Evolutionary conservation across 2,797 vertebrate species (phyloP).

Genomic region (Acropternis orthonyx): DNA sequence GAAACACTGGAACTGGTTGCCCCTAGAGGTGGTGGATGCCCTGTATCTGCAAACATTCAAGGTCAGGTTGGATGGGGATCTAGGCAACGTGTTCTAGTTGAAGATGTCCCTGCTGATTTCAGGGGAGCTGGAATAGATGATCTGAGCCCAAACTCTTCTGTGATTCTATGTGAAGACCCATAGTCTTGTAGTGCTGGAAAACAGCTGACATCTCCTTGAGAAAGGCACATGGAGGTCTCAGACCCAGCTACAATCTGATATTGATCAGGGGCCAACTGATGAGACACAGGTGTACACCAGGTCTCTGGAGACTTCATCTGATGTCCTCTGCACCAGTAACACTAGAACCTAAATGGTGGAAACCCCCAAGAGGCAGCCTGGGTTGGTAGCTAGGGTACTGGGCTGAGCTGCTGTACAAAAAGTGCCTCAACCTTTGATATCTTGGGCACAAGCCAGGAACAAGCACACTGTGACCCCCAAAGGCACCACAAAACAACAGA

Average conservation of each 20-base stretch:
- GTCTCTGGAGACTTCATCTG: background rate
- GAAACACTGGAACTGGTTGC: background rate
- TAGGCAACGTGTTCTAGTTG: background rate
- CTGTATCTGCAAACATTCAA: background rate
- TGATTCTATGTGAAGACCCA: background rate
- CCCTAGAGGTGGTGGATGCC: background rate
- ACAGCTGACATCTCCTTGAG: background rate
- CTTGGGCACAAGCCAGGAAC: background rate
- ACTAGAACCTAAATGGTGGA: background rate
- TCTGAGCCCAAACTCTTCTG: background rate
- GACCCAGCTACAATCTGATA: background rate
- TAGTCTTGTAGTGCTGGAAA: background rate
- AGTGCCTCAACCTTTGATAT: background rate
- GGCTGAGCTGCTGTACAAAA: background rate
- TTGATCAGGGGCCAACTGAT: background rate
- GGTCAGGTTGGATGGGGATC: background rate
- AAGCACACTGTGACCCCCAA: fast-evolving
- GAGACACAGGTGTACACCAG: background rate
- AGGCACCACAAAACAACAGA: background rate
- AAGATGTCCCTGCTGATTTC: background rate
- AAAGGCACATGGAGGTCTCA: background rate
- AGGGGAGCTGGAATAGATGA: background rate
- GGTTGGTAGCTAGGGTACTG: background rate
- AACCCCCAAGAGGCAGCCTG: background rate
- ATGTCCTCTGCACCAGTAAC: background rate